Base-by-base conservation (phyloP, 2,113 vertebrate species). In the Hippocampus abdominalis region DNA sequence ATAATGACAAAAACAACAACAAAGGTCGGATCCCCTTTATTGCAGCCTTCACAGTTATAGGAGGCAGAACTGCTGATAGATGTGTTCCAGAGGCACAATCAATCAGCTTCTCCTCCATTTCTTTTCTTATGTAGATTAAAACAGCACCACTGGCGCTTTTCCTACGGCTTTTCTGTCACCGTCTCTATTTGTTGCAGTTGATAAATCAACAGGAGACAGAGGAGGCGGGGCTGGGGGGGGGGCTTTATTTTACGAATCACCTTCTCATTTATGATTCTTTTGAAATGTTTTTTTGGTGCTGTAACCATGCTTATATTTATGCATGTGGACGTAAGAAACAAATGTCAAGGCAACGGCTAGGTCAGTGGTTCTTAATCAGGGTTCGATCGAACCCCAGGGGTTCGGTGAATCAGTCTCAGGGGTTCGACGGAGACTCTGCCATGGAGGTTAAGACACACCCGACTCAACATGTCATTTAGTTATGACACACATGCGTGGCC, bases 121-220 rank as follows among this genome's bases (percentile, higher is more conserved):
- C 59, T 75, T 54, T 75, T 56, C 61, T 70, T 15, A 73, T 66
- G 65, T 66, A 81, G 76, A 79, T 85, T 76, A 75, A 81, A 85
- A 77, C 13, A 16, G 68, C 73, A 78, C 68, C 77, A 70, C 64
- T 29, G 23, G 60, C 71, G 75, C 72, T 75, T 74, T 75, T n/a
- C 32, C 75, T 70, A 12, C 80, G 53, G 74, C 70, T 59, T 8
- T 69, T 71, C 69, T 75, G 76, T 85, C 75, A 70, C 66, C 74
- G 63, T 78, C 75, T 83, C 73, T 79, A 75, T 81, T 78, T 85
- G 78, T 66, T 66, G 72, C 75, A 36, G 69, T 74, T 78, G 81
- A 82, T 84, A 76, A 78, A 84, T 86, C 72, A 53, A 42, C 13
- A 13, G n/a, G 57, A 68, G 66, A 75, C 70, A 12, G 29, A 36